Percentiles rank a stretch among this genome's conserved stretches.
Evolutionary conservation across 2,113 vertebrate species (phyloP).

Genomic region (Hoplias malabaricus): DNA sequence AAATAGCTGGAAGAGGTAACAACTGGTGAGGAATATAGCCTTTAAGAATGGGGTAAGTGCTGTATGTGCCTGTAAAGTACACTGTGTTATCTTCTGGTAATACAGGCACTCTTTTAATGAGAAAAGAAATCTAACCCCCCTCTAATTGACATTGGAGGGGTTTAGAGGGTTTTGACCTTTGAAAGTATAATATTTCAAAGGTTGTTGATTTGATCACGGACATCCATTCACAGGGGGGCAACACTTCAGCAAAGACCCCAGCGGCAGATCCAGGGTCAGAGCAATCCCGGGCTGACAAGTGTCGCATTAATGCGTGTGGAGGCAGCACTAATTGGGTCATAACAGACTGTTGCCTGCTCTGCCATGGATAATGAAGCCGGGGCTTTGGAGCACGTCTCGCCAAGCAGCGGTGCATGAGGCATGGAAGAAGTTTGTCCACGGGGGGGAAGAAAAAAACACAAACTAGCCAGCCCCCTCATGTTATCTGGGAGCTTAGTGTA

Average conservation of each 20-base stretch:
- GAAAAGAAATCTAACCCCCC: no score
- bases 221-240: background rate
- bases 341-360: conserved; percentile 20
- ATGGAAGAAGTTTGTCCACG: background rate
- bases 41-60: no score
- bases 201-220: conserved; percentile 33
- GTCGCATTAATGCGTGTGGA: conserved; percentile 24
- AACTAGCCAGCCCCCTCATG: background rate
- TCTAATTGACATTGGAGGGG: conserved; percentile 14
- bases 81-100: no score
- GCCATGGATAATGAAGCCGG: conserved; percentile 29
- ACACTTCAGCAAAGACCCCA: background rate
- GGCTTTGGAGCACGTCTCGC: background rate
- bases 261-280: conserved; percentile 11
- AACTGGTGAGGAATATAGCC: no score
- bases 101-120: no score
- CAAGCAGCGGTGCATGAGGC: background rate
- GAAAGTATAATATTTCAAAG: no score
- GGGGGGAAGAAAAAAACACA: background rate
- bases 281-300: conserved; percentile 19
- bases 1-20: no score
- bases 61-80: no score
- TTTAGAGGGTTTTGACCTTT: conserved; percentile 42
- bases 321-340: conserved; percentile 35
- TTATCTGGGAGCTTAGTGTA: background rate